Evolutionary conservation across 2,113 vertebrate genomes (phyloP).

Genomic region (Anoplopoma fimbria): DNA sequence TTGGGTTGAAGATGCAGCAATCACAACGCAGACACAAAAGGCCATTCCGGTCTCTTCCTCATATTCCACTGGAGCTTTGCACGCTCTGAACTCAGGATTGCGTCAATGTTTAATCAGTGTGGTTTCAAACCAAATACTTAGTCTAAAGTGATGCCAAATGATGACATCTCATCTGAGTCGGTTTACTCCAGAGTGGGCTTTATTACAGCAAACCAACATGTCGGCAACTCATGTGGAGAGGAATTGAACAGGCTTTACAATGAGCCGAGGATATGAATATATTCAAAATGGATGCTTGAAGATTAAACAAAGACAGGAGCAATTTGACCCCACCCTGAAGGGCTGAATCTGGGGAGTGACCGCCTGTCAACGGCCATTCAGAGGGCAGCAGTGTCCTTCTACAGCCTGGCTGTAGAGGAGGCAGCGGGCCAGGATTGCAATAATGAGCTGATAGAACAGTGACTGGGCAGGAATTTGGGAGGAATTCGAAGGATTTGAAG

Average conservation of each 20-base stretch:
- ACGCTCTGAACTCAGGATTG: not conserved
- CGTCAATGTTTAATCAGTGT: not conserved
- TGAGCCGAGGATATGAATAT: not conserved
- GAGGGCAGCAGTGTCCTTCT: not conserved
- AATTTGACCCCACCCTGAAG: not conserved
- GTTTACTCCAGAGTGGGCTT: not conserved
- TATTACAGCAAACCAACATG: not conserved
- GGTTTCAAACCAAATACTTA: not conserved
- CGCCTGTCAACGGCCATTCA: not conserved
- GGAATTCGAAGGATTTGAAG: conserved; percentile 51
- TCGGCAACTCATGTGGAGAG: not conserved
- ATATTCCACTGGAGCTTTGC: not conserved
- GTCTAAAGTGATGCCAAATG: not conserved
- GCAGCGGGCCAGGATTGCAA: not conserved
- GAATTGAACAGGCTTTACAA: not conserved
- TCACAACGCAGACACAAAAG: not conserved
- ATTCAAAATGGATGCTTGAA: not conserved
- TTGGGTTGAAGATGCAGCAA: not conserved
- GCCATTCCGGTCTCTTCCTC: not conserved
- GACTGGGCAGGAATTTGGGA: conserved; percentile 50
- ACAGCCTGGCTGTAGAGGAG: not conserved
- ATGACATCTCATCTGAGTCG: conserved; percentile 8
- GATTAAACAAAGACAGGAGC: not conserved
- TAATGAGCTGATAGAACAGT: conserved; percentile 45
- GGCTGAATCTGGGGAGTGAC: not conserved